Conservation (phyloP, 2,797 vertebrate genomes). For the Poecile montanus region DNA sequence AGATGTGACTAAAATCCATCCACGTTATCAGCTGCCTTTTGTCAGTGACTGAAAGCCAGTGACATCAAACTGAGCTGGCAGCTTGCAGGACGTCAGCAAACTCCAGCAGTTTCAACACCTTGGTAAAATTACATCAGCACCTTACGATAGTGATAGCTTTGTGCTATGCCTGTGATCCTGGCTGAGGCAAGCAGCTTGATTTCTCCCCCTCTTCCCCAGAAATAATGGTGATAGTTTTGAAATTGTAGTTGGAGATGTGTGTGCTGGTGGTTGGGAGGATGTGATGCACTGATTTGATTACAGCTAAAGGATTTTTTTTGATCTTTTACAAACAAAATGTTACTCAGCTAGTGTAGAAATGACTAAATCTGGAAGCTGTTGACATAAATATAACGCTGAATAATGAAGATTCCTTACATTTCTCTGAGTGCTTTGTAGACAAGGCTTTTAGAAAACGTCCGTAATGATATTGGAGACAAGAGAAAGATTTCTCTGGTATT, state of each 20-base stretch:
- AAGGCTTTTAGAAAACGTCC: background rate
- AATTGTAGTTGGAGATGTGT: background rate
- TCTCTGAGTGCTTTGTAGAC: background rate
- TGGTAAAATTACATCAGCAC: slow-evolving; percentile 22
- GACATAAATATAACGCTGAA: slow-evolving; percentile 46
- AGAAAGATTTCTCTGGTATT: background rate
- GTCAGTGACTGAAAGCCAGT: slow-evolving; percentile 12
- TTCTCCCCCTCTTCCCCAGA: background rate
- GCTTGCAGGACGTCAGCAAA: slow-evolving; percentile 26
- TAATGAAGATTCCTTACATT: slow-evolving; percentile 41
- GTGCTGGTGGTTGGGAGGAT: background rate
- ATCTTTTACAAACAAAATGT: slow-evolving; percentile 20
- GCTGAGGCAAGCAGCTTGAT: slow-evolving; percentile 28
- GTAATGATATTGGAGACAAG: background rate
- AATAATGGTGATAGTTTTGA: background rate
- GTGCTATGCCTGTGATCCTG: background rate
- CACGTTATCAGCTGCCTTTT: slow-evolving; percentile 3
- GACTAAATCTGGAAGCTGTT: slow-evolving; percentile 29
- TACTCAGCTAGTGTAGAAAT: slow-evolving; percentile 28
- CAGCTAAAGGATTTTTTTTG: slow-evolving; percentile 1
- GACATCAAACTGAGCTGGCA: slow-evolving; percentile 57
- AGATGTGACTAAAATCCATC: slow-evolving; percentile 41
- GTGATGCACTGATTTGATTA: slow-evolving; percentile 47
- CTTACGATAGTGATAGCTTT: background rate
- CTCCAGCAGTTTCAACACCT: slow-evolving; percentile 35